Evolutionary conservation across 2,113 vertebrate species (phyloP), one percentile per base, ranked within the genome.

Genomic region (Corydoras maculifer): DNA sequence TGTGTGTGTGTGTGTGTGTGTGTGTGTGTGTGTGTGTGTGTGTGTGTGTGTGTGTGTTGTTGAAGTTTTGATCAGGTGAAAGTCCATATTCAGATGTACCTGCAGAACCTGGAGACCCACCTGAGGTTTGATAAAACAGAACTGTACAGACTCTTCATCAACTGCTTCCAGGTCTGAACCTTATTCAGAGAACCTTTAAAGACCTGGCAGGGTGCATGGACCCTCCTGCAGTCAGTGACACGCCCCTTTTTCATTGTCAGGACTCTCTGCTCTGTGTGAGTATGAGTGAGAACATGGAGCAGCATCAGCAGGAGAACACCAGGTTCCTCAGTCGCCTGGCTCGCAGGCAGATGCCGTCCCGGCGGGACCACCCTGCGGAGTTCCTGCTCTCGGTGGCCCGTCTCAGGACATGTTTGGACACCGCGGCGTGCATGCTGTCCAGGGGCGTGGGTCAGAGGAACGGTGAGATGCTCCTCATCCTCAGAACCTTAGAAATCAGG

Each of bases 61-160:
- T 50, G 67, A 75, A 90, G 89, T 75, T 90, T 89, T 61, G 77
- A 86, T 1, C 80, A 88, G 84, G 87, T 81, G 30, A 90, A 88
- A 72, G 68, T 43, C 50, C 84, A 90, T 67, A 86, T 91, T 49
- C 83, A 87, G 74, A 60, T 0, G 10, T 88, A 90, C 18, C 18
- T 25, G 18, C 18, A 25, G 18, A 25, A 25, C 18, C 18, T 25
- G 18, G 18, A 25, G 18, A 25, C 18, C 18, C 18, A 1, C 18
- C 18, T 25, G 18, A 25, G 18, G 18, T 65, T 14, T 0, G 88
- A 90, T 68, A 76, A 18, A 3, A 86, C 83, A 7, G 86, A 90
- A 59, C 88, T 91, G 57, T 87, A 89, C 73, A 77, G 84, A 65
- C 84, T 91, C 62, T 91, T 91, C 61, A 84, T 87, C 76, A 90